Evolutionary conservation across 2,797 vertebrate species (phyloP).

Genomic region (Menidia menidia): DNA sequence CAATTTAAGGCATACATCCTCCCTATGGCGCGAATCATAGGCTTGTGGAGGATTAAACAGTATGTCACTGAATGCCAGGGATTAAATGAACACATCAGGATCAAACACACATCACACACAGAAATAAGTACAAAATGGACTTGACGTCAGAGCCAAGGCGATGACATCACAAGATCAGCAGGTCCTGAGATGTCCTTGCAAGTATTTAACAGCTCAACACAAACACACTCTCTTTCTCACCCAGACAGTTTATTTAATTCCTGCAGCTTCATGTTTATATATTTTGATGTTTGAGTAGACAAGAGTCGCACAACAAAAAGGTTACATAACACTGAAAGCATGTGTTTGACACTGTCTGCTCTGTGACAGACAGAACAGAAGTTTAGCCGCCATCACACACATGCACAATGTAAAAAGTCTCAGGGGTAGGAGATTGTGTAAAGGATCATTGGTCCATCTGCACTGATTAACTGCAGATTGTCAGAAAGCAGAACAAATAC

Average conservation of each 20-base stretch:
- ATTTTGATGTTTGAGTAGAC: conserved; percentile 16
- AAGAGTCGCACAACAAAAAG: background rate
- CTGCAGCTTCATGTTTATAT: conserved; percentile 28
- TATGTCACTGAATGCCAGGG: conserved; percentile 33
- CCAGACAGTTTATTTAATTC: conserved; percentile 41
- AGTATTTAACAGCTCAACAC: conserved; percentile 8
- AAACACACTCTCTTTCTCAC: conserved; percentile 27
- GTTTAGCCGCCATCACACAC: conserved; percentile 25
- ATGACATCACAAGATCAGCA: conserved; percentile 62
- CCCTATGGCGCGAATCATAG: conserved; percentile 3
- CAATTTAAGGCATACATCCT: conserved; percentile 24
- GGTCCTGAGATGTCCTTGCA: conserved; percentile 21
- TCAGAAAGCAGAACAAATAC: conserved; percentile 4
- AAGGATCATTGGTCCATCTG: background rate
- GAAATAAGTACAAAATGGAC: conserved; percentile 13
- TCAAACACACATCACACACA: background rate
- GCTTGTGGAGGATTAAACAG: conserved; percentile 31
- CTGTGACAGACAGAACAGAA: conserved; percentile 18
- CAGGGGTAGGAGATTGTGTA: conserved; percentile 18
- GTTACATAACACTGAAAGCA: conserved; percentile 46
- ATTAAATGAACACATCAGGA: conserved; percentile 40
- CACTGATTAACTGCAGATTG: conserved; percentile 12
- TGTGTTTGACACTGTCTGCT: conserved; percentile 17
- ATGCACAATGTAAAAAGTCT: conserved; percentile 1
- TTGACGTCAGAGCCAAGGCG: conserved; percentile 25